phyloP scores from a whole-genome alignment of 1,140 invertebrate genomes.

The Achroia grisella region DNA sequence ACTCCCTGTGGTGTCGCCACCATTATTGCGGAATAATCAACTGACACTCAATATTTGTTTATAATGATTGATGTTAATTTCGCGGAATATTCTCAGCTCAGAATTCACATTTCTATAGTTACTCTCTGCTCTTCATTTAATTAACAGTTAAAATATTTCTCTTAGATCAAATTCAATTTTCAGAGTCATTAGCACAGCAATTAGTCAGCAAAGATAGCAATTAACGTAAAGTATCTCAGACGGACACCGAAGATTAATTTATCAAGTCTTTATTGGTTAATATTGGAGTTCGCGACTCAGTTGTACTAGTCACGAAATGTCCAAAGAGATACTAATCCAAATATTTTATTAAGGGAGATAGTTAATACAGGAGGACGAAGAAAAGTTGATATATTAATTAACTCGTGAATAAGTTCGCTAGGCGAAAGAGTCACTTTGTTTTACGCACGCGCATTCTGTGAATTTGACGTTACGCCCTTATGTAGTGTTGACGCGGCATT shows the following conservation, averaged over 20 bases:
- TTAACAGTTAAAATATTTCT: constrained; percentile 1
- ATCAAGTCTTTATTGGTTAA: constrained; percentile 25
- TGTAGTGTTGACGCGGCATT: constrained; percentile 46
- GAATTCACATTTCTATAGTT: no score
- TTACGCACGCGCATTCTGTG: constrained; percentile 57
- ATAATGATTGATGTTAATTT: no score
- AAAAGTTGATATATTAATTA: constrained; percentile 74
- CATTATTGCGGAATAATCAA: no score
- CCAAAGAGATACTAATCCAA: constrained; percentile 37
- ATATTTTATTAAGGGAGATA: constrained; percentile 64
- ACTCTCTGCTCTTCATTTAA: neutral
- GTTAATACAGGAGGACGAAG: constrained; percentile 50
- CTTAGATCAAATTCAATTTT: constrained; percentile 3
- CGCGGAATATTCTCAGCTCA: no score
- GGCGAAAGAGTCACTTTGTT: constrained; percentile 60
- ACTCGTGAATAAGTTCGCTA: constrained; percentile 63
- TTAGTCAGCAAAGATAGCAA: constrained; percentile 11
- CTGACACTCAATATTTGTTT: no score
- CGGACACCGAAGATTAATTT: constrained; percentile 27
- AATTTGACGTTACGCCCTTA: constrained; percentile 52
- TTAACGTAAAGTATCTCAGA: constrained; percentile 14
- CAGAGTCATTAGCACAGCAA: constrained; percentile 10
- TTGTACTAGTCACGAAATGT: neutral
- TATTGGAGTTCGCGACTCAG: neutral
- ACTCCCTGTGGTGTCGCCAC: no score